These are phyloP conservation scores for Halictus ligatus DNA, from an alignment of 2,888 invertebrate genomes.

Conservation along the genomic window DNA sequence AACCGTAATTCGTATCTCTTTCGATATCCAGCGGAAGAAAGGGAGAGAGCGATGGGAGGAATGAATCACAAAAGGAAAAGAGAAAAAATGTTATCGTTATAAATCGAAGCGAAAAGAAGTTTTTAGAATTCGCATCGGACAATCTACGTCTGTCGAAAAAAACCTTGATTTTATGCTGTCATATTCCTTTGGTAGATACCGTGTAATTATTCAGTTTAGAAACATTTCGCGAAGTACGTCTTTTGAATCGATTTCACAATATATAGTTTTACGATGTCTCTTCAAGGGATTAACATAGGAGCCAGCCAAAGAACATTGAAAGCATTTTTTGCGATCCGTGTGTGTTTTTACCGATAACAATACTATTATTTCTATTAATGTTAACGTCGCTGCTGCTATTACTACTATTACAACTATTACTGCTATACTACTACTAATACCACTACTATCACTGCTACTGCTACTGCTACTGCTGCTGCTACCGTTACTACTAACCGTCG, in stretches of 20 bases:
- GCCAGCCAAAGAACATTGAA: conserved; percentile 38
- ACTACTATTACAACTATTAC: neutral
- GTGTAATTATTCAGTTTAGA: conserved; percentile 10
- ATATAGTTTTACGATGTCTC: neutral
- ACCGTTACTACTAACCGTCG: neutral
- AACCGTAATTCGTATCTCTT: neutral
- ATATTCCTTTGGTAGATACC: neutral
- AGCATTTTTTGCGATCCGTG: conserved; percentile 38
- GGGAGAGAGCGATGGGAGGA: conserved; percentile 29
- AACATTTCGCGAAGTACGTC: neutral
- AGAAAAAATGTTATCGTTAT: neutral
- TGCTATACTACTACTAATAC: too few relatives aligned
- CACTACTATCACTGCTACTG: neutral
- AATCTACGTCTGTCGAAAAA: neutral
- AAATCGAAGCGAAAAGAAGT: neutral
- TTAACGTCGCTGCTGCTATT: neutral
- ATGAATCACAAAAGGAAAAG: neutral
- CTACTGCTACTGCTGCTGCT: neutral
- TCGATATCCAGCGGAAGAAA: conserved; percentile 29
- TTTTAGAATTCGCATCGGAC: neutral
- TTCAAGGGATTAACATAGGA: conserved; percentile 7
- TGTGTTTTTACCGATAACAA: conserved; percentile 16
- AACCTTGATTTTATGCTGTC: neutral
- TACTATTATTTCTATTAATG: neutral
- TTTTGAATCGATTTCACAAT: neutral